Conservation (phyloP, 2,888 invertebrate genomes). For the Kuschelorhynchus macadamiae region DNA sequence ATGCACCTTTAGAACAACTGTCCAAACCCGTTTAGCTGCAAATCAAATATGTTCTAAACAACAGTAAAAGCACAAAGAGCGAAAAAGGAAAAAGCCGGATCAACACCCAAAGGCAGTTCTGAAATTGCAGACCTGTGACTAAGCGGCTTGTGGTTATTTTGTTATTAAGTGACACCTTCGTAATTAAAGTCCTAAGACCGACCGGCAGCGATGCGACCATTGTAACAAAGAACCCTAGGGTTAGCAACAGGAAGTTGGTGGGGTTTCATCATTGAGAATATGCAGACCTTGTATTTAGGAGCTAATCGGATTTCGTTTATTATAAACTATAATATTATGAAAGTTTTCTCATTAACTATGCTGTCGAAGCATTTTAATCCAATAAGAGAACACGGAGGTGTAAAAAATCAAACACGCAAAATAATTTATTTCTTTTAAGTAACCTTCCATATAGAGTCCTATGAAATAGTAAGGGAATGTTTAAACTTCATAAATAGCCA, state of each 20-base stretch:
- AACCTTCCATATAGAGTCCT: too few species aligned
- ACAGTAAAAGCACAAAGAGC: not conserved
- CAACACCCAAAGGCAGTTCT: slow-evolving; percentile 13
- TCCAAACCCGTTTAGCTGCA: too few species aligned
- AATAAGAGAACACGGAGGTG: too few species aligned
- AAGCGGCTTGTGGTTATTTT: slow-evolving; percentile 38
- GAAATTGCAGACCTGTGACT: slow-evolving; percentile 34
- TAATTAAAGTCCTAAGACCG: slow-evolving; percentile 42
- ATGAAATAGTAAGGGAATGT: too few species aligned
- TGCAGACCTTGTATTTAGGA: slow-evolving; percentile 1
- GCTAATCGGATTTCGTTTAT: too few species aligned
- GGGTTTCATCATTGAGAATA: not conserved
- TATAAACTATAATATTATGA: too few species aligned
- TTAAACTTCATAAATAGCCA: too few species aligned
- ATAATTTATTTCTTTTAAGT: too few species aligned
- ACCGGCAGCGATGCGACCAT: slow-evolving; percentile 15
- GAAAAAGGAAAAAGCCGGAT: slow-evolving; percentile 9
- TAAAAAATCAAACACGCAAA: too few species aligned
- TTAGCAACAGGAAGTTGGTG: not conserved
- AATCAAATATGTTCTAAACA: not conserved
- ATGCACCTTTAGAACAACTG: too few species aligned
- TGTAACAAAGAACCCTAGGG: slow-evolving; percentile 10
- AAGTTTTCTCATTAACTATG: too few species aligned
- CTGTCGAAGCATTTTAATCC: too few species aligned
- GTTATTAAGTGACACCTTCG: slow-evolving; percentile 42